phyloP scores from a whole-genome alignment of 2,113 vertebrate species.

The Agelaius tricolor region DNA sequence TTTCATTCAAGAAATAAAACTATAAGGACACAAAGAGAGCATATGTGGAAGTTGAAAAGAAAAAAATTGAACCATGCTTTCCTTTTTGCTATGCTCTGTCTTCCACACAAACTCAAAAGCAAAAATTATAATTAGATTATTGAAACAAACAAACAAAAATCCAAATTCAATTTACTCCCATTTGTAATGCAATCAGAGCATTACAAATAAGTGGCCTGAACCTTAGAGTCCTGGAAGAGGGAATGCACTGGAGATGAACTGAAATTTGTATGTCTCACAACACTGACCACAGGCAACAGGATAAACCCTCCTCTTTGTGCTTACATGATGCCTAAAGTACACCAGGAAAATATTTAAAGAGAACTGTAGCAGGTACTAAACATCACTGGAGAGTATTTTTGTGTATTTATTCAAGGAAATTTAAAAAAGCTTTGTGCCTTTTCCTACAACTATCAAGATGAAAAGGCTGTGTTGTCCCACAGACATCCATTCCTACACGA shows the following conservation, averaged over 20 bases:
- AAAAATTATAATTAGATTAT: background rate
- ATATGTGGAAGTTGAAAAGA: background rate
- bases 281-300: background rate
- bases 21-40: background rate
- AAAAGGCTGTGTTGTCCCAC: background rate
- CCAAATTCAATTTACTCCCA: background rate
- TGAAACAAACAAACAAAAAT: background rate
- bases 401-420: background rate
- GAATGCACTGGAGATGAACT: background rate
- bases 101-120: background rate
- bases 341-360: background rate
- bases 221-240: background rate
- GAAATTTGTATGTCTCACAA: background rate
- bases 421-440: background rate
- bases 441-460: background rate
- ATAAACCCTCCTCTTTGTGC: background rate
- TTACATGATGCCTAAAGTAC: background rate
- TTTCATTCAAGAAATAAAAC: background rate
- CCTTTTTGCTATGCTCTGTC: background rate
- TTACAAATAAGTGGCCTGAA: background rate
- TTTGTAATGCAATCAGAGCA: background rate
- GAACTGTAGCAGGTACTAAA: background rate
- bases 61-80: background rate
- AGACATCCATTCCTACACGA: background rate
- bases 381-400: background rate